These are phyloP conservation scores for Ephialtes manifestator DNA, from an alignment of 2,888 invertebrate species.

Conservation along the genomic window DNA sequence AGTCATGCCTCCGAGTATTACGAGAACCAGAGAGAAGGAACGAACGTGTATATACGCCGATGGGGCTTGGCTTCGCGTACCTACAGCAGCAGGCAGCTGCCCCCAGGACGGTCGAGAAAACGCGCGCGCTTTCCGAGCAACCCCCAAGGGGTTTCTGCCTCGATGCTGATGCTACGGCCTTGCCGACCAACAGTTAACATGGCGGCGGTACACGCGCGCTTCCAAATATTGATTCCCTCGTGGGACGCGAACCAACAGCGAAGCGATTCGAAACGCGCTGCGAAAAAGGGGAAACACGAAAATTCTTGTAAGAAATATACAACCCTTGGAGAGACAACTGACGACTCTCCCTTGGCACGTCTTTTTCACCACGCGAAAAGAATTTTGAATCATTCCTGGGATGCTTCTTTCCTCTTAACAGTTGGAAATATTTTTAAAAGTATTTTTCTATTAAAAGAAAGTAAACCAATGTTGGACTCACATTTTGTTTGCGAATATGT, in stretches of 20 bases:
- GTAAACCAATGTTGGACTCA: background rate
- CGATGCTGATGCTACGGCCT: conserved; percentile 69
- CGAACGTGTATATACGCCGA: conserved; percentile 45
- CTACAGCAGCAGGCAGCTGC: conserved; percentile 69
- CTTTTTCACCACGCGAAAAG: background rate
- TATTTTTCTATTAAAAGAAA: background rate
- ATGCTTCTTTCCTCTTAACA: background rate
- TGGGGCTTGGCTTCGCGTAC: conserved; percentile 74
- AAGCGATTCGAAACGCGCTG: conserved; percentile 60
- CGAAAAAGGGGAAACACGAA: conserved; percentile 31
- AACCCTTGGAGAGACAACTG: background rate
- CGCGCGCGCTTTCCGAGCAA: conserved; percentile 65
- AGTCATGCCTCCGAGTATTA: conserved; percentile 84
- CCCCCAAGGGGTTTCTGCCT: conserved; percentile 76
- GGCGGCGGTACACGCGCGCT: conserved; percentile 83
- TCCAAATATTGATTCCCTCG: conserved; percentile 85
- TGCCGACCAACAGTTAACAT: conserved; percentile 76
- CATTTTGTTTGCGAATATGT: background rate
- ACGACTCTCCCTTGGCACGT: background rate
- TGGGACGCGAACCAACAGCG: conserved; percentile 68
- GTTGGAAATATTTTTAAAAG: background rate
- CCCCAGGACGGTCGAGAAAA: conserved; percentile 64
- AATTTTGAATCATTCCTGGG: background rate
- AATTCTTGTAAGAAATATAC: conserved; percentile 44
- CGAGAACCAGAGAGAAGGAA: conserved; percentile 73